Percentiles rank a stretch among this genome's conserved stretches.
Conservation (phyloP, 64 coral and sea anemone species). For the Actinia tenebrosa region DNA sequence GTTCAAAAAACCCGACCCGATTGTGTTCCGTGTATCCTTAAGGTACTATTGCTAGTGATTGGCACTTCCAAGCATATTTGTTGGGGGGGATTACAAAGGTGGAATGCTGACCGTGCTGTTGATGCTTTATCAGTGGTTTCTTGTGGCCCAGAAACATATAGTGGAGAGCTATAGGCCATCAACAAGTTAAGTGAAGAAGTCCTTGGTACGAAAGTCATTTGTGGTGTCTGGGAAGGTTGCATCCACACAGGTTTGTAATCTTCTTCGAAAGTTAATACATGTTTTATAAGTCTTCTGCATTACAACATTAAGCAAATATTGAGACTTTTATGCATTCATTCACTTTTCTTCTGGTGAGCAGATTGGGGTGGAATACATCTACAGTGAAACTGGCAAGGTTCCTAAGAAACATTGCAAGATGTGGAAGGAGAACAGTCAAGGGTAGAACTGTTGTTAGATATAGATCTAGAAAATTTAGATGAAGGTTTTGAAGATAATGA, state of each 20-base stretch:
- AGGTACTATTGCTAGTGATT: conserved; percentile 27
- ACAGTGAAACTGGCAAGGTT: conserved; percentile 32
- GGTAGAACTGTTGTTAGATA: conserved; percentile 12
- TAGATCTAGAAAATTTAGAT: conserved; percentile 10
- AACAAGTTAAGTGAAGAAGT: conserved; percentile 17
- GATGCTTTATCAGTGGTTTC: neutral
- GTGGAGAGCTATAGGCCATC: neutral
- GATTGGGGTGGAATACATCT: conserved; percentile 55
- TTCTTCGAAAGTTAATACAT: no score
- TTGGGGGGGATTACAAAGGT: conserved; percentile 30
- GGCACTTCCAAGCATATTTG: conserved; percentile 54
- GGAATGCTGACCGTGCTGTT: neutral
- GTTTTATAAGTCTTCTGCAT: no score
- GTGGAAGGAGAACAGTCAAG: neutral
- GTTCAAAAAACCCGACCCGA: no score
- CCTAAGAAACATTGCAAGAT: neutral
- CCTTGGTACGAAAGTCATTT: neutral
- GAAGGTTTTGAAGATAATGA: conserved; percentile 29
- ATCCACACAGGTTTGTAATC: no score
- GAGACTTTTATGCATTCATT: no score
- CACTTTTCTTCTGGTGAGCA: conserved; percentile 37
- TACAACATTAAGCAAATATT: no score
- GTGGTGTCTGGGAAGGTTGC: no score
- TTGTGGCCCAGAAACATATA: conserved; percentile 21
- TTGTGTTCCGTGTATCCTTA: no score